These are phyloP conservation scores for Tetramorium parvispinum DNA, from an alignment of 1,140 invertebrate species.

Conservation along the genomic window DNA sequence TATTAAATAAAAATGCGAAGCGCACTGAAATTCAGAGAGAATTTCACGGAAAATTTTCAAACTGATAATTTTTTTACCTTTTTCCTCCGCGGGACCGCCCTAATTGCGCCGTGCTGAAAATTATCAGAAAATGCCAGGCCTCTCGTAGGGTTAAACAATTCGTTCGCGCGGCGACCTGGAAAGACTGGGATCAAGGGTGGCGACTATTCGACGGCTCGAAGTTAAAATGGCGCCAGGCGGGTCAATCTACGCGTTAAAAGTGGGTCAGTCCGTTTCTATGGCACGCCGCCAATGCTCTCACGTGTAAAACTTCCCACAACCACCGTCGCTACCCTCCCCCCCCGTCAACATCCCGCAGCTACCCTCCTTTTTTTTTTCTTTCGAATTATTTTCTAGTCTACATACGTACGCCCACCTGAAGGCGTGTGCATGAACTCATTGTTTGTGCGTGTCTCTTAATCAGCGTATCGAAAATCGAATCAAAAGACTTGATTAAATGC, in stretches of 20 bases:
- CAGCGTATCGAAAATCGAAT: not conserved
- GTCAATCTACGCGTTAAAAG: conserved; percentile 78
- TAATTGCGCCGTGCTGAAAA: not conserved
- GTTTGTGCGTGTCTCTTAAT: conserved; percentile 14
- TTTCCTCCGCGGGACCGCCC: not conserved
- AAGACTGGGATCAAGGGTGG: conserved; percentile 36
- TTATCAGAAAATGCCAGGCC: not conserved
- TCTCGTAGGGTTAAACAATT: not conserved
- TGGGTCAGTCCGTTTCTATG: conserved; percentile 75
- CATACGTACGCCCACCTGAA: not conserved
- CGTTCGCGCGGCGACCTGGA: conserved; percentile 45
- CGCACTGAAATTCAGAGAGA: not conserved
- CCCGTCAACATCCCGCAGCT: not conserved
- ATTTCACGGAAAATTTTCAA: not conserved
- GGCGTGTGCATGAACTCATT: not conserved
- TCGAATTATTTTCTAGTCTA: not conserved
- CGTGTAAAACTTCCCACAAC: conserved; percentile 72
- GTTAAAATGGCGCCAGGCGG: conserved; percentile 72
- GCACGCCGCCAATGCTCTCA: conserved; percentile 79
- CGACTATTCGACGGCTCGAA: conserved; percentile 52
- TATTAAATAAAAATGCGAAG: not conserved
- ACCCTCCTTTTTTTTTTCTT: not conserved
- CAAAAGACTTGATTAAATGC: not conserved
- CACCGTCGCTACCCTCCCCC: conserved; percentile 20
- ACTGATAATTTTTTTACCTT: not conserved